These are phyloP conservation scores for Tragelaphus strepsiceros DNA, from an alignment of 2,113 vertebrate species.

Conservation along the genomic window DNA sequence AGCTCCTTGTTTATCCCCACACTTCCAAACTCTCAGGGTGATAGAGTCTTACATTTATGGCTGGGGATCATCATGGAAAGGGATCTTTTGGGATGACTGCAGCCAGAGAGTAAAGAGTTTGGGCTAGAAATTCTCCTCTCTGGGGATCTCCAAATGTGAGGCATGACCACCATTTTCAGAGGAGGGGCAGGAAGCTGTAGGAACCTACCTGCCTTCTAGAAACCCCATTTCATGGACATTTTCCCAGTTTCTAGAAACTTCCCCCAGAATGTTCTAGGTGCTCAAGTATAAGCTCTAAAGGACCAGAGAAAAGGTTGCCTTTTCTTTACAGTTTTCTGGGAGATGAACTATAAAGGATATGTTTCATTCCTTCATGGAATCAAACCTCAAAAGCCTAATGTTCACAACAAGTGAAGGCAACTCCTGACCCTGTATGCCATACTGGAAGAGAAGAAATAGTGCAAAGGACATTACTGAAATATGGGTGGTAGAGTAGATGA, in stretches of 20 bases:
- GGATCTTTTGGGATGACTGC: neutral
- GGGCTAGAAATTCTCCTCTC: neutral
- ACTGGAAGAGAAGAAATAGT: neutral
- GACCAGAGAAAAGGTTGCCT: neutral
- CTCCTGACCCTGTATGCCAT: neutral
- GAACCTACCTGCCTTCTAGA: neutral
- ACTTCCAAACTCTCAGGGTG: neutral
- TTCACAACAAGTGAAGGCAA: conserved; percentile 7
- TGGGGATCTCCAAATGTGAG: neutral
- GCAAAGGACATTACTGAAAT: neutral
- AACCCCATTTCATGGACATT: neutral
- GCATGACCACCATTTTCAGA: neutral
- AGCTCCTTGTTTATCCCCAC: neutral
- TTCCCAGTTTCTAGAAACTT: neutral
- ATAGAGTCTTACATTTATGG: neutral
- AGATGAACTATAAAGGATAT: neutral
- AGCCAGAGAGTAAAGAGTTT: neutral
- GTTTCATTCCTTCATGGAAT: neutral
- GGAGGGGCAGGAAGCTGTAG: neutral
- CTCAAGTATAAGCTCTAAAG: neutral
- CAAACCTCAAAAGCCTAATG: neutral
- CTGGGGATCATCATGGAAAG: neutral
- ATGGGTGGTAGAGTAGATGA: neutral
- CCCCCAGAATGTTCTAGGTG: neutral
- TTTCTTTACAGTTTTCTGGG: neutral